Conservation (phyloP, 2,888 invertebrate species). For the Meghimatium bilineatum region DNA sequence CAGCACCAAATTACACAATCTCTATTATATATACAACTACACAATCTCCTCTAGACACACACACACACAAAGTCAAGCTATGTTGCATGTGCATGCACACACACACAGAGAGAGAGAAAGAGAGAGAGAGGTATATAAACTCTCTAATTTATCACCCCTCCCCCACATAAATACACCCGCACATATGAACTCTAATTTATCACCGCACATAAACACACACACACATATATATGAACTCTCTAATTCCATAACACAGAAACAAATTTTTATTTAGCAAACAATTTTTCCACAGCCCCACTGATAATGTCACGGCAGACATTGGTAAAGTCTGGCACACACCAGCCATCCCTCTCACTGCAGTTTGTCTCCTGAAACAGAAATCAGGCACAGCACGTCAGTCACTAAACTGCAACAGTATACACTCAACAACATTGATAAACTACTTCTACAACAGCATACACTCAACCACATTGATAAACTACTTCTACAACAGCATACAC, state of each 20-base stretch:
- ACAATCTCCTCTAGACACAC: too few species aligned
- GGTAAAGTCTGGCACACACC: constrained; percentile 68
- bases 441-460: neutral
- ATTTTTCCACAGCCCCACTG: constrained; percentile 59
- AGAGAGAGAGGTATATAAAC: too few species aligned
- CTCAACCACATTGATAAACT: too few species aligned
- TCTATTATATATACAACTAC: too few species aligned
- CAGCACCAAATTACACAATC: too few species aligned
- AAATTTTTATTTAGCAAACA: constrained; percentile 18
- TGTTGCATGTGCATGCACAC: too few species aligned
- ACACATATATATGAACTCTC: neutral
- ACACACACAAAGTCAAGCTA: too few species aligned
- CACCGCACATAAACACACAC: neutral
- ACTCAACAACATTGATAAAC: neutral
- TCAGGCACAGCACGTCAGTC: neutral
- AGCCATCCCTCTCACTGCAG: constrained; percentile 74
- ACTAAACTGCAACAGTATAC: neutral
- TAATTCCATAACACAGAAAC: neutral
- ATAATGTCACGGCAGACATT: constrained; percentile 69
- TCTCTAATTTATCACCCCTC: neutral
- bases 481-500: too few species aligned
- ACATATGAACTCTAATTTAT: neutral
- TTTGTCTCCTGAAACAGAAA: constrained; percentile 61
- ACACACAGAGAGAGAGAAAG: too few species aligned
- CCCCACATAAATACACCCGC: neutral